Conservation (phyloP, 2,888 invertebrate species). For the Epinotia demarniana region DNA sequence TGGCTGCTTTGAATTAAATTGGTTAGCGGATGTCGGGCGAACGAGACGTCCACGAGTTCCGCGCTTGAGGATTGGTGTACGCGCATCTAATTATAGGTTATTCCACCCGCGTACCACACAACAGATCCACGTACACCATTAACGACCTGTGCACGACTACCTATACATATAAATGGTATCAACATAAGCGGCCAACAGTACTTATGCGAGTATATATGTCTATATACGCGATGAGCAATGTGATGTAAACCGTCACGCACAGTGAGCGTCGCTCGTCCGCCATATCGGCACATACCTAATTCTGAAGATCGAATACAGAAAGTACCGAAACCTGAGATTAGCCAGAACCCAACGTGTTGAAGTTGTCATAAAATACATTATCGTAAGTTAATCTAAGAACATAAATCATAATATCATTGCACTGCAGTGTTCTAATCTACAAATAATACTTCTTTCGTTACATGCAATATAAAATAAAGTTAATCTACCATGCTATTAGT, state of each 20-base stretch:
- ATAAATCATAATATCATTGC: constrained; percentile 11
- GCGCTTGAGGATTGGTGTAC: constrained; percentile 73
- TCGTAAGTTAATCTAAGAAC: not conserved
- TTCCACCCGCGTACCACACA: constrained; percentile 79
- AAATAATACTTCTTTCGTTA: not conserved
- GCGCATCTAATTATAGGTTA: constrained; percentile 84
- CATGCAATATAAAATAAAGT: not conserved
- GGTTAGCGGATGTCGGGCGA: constrained; percentile 67
- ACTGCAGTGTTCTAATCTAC: constrained; percentile 12
- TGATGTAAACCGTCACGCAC: constrained; percentile 69
- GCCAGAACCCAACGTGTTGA: not conserved
- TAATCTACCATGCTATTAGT: not conserved
- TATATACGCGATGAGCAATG: constrained; percentile 55
- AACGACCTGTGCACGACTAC: constrained; percentile 76
- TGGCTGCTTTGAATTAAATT: constrained; percentile 56
- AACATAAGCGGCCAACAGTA: constrained; percentile 55
- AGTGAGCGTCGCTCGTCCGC: constrained; percentile 57
- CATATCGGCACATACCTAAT: constrained; percentile 41
- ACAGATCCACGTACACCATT: constrained; percentile 78
- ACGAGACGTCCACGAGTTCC: constrained; percentile 73
- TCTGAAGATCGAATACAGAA: constrained; percentile 50
- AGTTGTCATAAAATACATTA: not conserved
- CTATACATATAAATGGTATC: constrained; percentile 57
- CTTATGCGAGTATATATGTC: constrained; percentile 51
- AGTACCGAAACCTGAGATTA: constrained; percentile 14